A percentile compares a stretch with the other conserved stretches of the same genome.
phyloP scores from a whole-genome alignment of 2,888 invertebrate species.

The Metallyticus violacea region DNA sequence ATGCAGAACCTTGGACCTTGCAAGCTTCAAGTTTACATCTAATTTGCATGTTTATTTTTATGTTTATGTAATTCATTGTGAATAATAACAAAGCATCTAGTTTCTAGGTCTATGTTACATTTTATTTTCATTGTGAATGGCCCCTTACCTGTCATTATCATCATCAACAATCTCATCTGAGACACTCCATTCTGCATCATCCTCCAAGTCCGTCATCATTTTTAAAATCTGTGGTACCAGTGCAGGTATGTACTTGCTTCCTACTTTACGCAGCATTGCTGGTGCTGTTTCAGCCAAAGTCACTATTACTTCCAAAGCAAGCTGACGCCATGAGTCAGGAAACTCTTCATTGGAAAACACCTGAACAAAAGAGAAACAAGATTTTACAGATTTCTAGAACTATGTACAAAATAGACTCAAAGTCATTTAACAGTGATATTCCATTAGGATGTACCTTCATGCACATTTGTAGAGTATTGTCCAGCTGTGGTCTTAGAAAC shows the following conservation, averaged over 20 bases:
- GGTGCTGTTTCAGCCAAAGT: constrained; percentile 91
- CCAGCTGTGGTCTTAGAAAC: constrained; percentile 82
- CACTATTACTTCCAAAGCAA: constrained; percentile 77
- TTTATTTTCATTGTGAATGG: no score
- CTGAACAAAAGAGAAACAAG: no score
- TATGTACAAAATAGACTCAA: no score
- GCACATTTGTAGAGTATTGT: constrained; percentile 81
- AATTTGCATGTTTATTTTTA: no score
- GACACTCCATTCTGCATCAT: constrained; percentile 84
- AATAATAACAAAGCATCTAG: no score
- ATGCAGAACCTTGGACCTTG: no score
- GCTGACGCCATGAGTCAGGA: constrained; percentile 81
- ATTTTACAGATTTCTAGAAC: no score
- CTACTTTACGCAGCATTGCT: constrained; percentile 93
- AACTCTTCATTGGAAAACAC: constrained; percentile 68
- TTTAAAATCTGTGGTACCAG: constrained; percentile 82
- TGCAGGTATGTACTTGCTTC: constrained; percentile 75
- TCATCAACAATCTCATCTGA: constrained; percentile 87
- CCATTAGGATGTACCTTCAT: constrained; percentile 74
- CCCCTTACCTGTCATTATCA: constrained; percentile 83
- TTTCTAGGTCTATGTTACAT: no score
- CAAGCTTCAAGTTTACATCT: no score
- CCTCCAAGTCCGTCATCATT: constrained; percentile 94
- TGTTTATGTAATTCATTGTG: no score
- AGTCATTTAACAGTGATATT: no score